These are phyloP conservation scores for Mylabris phalerata DNA, from an alignment of 1,140 invertebrate genomes.

Conservation along the genomic window DNA sequence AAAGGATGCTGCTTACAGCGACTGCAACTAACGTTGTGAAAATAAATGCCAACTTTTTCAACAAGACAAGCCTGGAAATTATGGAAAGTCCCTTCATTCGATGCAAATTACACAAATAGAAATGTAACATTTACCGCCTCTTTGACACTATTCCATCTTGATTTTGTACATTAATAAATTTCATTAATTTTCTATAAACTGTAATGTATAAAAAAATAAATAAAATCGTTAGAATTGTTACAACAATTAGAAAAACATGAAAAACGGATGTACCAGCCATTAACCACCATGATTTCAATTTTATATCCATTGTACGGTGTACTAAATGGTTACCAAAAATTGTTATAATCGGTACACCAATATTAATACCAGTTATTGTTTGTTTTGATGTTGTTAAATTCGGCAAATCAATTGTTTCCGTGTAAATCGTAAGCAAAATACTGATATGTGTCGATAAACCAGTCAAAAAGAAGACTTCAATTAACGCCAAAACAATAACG, in stretches of 20 bases:
- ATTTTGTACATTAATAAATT: constrained; percentile 18
- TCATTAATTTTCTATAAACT: constrained; percentile 44
- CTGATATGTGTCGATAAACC: constrained; percentile 53
- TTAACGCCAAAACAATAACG: constrained; percentile 35
- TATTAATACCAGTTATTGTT: constrained; percentile 49
- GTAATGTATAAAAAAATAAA: constrained; percentile 49
- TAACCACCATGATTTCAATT: constrained; percentile 53
- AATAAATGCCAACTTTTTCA: constrained; percentile 24
- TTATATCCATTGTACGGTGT: constrained; percentile 47
- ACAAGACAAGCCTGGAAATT: not conserved
- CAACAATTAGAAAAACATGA: constrained; percentile 51
- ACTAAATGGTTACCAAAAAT: constrained; percentile 51
- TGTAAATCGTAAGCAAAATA: constrained; percentile 51
- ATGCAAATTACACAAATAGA: no score
- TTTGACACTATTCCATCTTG: constrained; percentile 20
- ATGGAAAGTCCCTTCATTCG: not conserved
- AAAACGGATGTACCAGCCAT: constrained; percentile 48
- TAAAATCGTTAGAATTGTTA: constrained; percentile 46
- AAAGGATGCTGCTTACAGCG: constrained; percentile 30
- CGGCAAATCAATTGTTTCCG: constrained; percentile 47
- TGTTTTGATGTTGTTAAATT: constrained; percentile 47
- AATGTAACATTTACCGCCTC: constrained; percentile 16
- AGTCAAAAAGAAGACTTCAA: constrained; percentile 49
- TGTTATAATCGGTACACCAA: constrained; percentile 51
- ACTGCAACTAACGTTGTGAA: constrained; percentile 23